These are phyloP conservation scores for Aphrocallistes beatrix DNA, from an alignment of 37 sponge, comb jelly and placozoan species.

Conservation along the genomic window DNA sequence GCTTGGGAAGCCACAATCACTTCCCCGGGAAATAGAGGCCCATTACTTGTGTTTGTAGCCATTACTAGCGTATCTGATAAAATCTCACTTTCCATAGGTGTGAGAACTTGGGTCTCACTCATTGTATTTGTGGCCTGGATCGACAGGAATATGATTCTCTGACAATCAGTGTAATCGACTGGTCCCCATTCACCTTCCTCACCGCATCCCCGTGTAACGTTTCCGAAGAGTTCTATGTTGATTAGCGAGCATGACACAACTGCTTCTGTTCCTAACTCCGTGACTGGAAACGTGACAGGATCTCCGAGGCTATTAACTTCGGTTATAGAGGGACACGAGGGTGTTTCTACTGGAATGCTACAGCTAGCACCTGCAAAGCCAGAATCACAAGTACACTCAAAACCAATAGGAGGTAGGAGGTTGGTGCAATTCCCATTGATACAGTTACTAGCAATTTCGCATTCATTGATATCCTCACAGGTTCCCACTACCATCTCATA, in stretches of 20 bases:
- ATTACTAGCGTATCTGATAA: background rate
- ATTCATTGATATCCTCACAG: background rate
- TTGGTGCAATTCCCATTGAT: conserved; percentile 4
- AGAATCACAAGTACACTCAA: background rate
- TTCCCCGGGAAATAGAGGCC: background rate
- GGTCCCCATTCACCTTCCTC: background rate
- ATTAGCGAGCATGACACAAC: background rate
- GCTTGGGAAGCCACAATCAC: background rate
- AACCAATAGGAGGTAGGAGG: background rate
- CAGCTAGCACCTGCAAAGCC: background rate
- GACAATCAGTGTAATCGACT: background rate
- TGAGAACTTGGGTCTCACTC: background rate
- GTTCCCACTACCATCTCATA: background rate
- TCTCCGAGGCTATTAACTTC: background rate
- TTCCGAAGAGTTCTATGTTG: background rate
- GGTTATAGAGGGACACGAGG: background rate
- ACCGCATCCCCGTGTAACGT: background rate
- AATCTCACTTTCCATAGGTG: background rate
- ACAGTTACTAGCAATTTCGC: background rate
- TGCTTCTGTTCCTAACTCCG: background rate
- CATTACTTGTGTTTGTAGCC: background rate
- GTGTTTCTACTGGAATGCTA: background rate
- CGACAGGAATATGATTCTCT: conserved; percentile 8
- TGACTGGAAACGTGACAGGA: background rate
- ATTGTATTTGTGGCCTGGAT: background rate